Evolutionary conservation across 2,797 vertebrate species (phyloP).

Genomic region (Ptychadena robeensis): DNA sequence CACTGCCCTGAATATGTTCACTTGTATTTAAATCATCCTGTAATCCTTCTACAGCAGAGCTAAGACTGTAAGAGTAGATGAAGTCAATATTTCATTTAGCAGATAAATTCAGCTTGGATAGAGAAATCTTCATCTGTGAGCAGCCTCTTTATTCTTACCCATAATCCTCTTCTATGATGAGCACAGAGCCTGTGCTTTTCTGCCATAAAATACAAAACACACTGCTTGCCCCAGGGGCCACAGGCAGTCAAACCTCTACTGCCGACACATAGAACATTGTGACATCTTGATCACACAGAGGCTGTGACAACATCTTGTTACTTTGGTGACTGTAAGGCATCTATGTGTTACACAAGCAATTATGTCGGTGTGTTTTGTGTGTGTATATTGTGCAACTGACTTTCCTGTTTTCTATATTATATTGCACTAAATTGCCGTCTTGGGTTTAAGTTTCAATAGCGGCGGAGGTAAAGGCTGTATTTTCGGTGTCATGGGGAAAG

Average conservation of each 20-base stretch:
- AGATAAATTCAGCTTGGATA: no score
- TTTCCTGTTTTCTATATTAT: slow-evolving; percentile 6
- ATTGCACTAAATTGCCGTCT: slow-evolving; percentile 23
- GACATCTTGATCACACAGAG: neutral
- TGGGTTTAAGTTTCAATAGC: neutral
- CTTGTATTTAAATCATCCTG: no score
- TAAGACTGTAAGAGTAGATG: no score
- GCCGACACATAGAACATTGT: neutral
- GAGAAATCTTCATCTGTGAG: no score
- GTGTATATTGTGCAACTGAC: neutral
- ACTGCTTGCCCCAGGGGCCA: neutral
- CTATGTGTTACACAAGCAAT: neutral
- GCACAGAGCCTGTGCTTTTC: neutral
- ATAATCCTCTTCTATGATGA: neutral
- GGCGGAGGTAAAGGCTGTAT: neutral
- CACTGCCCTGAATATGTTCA: no score
- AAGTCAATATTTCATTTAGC: no score
- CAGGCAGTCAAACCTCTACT: neutral
- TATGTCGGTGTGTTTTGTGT: neutral
- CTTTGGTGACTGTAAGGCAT: neutral
- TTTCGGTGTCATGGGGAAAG: slow-evolving; percentile 22
- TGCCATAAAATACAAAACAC: no score
- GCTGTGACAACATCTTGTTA: neutral
- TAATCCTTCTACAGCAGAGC: no score
- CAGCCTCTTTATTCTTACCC: no score